phyloP scores from a whole-genome alignment of 2,797 vertebrate genomes.

The Sebastes itinus region DNA sequence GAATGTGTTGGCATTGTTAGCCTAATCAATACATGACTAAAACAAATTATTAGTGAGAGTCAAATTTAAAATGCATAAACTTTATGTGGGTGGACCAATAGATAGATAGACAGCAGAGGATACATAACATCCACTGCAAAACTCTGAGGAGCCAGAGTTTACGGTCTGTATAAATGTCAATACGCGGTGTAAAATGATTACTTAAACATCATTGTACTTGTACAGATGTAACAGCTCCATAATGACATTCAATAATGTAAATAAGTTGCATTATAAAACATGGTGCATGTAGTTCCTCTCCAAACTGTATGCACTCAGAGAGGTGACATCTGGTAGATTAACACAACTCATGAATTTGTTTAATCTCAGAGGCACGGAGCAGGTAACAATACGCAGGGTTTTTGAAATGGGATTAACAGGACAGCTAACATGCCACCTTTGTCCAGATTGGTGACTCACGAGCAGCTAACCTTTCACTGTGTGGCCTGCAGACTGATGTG shows the following conservation, averaged over 20 bases:
- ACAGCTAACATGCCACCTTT: slow-evolving; percentile 22
- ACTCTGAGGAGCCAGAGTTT: not conserved
- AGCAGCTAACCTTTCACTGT: not conserved
- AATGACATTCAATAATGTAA: not conserved
- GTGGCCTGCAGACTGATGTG: not conserved
- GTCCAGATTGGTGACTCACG: slow-evolving; percentile 31
- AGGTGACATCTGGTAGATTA: slow-evolving; percentile 49
- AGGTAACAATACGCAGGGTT: slow-evolving; percentile 41
- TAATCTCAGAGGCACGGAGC: slow-evolving; percentile 50
- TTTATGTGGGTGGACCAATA: not conserved
- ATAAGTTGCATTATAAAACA: not conserved
- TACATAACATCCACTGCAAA: not conserved
- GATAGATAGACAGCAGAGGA: not conserved
- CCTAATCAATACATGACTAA: not conserved
- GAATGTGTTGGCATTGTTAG: not conserved
- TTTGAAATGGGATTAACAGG: slow-evolving; percentile 55
- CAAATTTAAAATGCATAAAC: not conserved
- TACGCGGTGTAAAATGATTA: not conserved
- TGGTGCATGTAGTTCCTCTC: not conserved
- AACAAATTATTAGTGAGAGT: not conserved
- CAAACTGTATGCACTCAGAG: not conserved
- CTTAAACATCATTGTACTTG: not conserved
- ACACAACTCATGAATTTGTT: slow-evolving; percentile 28
- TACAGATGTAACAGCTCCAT: not conserved
- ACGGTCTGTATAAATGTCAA: not conserved